Evolutionary conservation across 2,797 vertebrate species (phyloP).

Genomic region (Rhinophrynus dorsalis): DNA sequence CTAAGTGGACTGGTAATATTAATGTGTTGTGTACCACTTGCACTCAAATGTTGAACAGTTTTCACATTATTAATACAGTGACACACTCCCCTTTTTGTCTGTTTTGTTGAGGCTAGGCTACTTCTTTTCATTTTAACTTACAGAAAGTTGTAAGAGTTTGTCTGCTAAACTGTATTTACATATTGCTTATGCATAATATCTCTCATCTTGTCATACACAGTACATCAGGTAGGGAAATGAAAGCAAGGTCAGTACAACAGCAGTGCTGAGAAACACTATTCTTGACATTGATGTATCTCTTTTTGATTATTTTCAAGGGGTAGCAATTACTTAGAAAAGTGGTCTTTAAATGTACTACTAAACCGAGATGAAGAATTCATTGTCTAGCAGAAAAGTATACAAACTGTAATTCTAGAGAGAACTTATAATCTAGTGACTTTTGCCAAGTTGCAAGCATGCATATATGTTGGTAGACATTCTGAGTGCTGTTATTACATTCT

Average conservation of each 20-base stretch:
- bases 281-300: slow-evolving; percentile 49
- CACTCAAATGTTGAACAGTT: too few relatives aligned
- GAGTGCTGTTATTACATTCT: slow-evolving; percentile 40
- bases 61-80: too few relatives aligned
- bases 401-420: slow-evolving; percentile 41
- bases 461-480: slow-evolving; percentile 33
- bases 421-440: slow-evolving; percentile 44
- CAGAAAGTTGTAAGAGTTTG: background rate
- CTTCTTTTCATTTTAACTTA: slow-evolving; percentile 14
- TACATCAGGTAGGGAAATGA: slow-evolving; percentile 40
- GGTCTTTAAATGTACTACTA: slow-evolving; percentile 42
- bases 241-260: slow-evolving; percentile 38
- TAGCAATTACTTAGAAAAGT: slow-evolving; percentile 48
- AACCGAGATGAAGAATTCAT: slow-evolving; percentile 45
- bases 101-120: too few relatives aligned
- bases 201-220: slow-evolving; percentile 36
- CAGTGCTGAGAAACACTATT: slow-evolving; percentile 30
- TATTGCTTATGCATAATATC: slow-evolving; percentile 45
- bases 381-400: slow-evolving; percentile 45
- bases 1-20: too few relatives aligned
- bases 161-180: slow-evolving; percentile 38
- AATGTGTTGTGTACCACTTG: too few relatives aligned
- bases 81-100: too few relatives aligned
- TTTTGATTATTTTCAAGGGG: slow-evolving; percentile 51
- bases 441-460: slow-evolving; percentile 21